These are phyloP conservation scores for Drosophila diplacantha DNA, from an alignment of 2,888 invertebrate genomes.

Conservation along the genomic window DNA sequence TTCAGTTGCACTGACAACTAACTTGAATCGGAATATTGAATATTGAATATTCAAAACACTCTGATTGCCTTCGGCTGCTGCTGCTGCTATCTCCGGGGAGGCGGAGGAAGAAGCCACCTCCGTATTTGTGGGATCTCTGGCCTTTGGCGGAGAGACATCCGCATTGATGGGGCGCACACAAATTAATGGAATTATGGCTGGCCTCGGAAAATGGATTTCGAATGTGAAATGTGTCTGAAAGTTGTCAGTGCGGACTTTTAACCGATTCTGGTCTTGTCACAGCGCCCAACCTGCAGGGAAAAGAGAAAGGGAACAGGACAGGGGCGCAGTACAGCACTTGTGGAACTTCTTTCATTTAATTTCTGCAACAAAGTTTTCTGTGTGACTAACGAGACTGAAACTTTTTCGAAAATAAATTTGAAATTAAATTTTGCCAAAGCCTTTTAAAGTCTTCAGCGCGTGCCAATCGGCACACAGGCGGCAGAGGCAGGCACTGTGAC, in stretches of 20 bases:
- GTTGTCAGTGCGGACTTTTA: conserved; percentile 49
- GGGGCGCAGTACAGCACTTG: conserved; percentile 60
- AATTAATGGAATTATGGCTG: conserved; percentile 66
- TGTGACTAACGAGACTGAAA: conserved; percentile 56
- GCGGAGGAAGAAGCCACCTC: background rate
- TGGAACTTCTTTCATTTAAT: conserved; percentile 70
- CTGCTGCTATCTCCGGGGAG: background rate
- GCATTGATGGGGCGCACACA: conserved; percentile 54
- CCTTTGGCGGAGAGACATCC: conserved; percentile 37
- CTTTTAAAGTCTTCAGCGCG: conserved; percentile 52
- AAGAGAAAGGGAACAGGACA: conserved; percentile 9
- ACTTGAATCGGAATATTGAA: conserved; percentile 10
- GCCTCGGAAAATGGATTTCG: conserved; percentile 46
- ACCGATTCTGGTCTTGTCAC: conserved; percentile 44
- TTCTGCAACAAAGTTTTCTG: conserved; percentile 61
- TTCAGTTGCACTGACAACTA: background rate
- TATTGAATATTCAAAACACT: conserved; percentile 5
- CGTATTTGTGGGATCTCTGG: conserved; percentile 1
- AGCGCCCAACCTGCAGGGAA: conserved; percentile 17
- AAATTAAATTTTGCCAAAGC: conserved; percentile 60
- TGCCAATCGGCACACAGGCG: conserved; percentile 8
- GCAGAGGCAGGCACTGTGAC: background rate
- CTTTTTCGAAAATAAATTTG: conserved; percentile 56
- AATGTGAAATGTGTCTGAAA: conserved; percentile 56
- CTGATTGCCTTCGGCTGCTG: background rate